Percentiles rank a stretch among this genome's conserved stretches.
phyloP scores from a whole-genome alignment of 2,797 vertebrate genomes.

The Channallabes apus region DNA sequence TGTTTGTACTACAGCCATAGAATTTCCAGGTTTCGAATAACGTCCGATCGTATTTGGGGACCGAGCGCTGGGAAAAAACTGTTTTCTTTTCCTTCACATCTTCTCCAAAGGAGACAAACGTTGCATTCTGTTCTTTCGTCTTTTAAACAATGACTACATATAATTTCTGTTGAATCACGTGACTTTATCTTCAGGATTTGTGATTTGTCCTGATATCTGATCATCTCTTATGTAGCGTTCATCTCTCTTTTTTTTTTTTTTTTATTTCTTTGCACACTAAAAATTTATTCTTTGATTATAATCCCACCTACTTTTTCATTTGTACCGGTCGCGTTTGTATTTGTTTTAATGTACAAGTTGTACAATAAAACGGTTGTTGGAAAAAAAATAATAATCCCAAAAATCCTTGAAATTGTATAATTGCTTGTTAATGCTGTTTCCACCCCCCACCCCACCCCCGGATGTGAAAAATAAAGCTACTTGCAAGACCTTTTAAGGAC shows the following conservation, averaged over 20 bases:
- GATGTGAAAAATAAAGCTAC: too few relatives aligned
- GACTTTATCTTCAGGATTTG: constrained; percentile 22
- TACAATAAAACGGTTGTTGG: constrained; percentile 34
- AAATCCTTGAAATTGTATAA: too few relatives aligned
- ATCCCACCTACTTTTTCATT: background rate
- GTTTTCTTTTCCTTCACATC: background rate
- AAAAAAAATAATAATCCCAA: too few relatives aligned
- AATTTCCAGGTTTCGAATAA: background rate
- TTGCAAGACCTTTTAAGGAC: background rate
- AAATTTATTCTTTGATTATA: background rate
- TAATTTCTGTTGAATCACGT: constrained; percentile 10
- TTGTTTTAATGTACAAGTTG: constrained; percentile 33
- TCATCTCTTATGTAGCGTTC: background rate
- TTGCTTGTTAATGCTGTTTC: background rate
- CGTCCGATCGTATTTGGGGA: constrained; percentile 8
- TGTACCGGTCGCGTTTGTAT: constrained; percentile 38
- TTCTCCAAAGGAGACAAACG: background rate
- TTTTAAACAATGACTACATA: background rate
- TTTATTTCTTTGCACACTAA: background rate
- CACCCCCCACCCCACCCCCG: too few relatives aligned
- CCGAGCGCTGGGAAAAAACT: background rate
- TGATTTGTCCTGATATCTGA: background rate
- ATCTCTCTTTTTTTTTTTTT: background rate
- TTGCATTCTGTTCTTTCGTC: background rate
- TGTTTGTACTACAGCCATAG: constrained; percentile 12